Evolutionary conservation across 2,797 vertebrate species (phyloP).

Genomic region (Hipposideros larvatus): DNA sequence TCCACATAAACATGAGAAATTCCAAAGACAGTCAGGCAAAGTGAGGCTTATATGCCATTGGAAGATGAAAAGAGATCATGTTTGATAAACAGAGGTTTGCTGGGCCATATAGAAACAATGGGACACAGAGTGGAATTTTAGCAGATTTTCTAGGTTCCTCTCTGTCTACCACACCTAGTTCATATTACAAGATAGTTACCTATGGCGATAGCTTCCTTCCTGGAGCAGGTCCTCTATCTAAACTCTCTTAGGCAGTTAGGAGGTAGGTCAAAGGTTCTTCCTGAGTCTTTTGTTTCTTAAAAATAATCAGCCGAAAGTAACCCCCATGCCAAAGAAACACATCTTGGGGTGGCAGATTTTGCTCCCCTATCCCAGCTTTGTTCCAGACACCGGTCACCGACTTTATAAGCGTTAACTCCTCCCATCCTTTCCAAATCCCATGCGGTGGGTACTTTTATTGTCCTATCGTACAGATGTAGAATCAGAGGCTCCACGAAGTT

Average conservation of each 20-base stretch:
- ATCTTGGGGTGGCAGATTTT: not conserved
- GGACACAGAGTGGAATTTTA: not conserved
- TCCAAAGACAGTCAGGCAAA: not conserved
- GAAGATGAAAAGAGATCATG: not conserved
- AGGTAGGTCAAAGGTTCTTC: too few relatives aligned
- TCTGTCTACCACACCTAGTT: too few relatives aligned
- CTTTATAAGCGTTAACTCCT: not conserved
- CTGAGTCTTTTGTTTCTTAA: too few relatives aligned
- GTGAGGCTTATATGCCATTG: not conserved
- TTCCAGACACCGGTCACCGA: not conserved
- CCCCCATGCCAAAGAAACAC: too few relatives aligned
- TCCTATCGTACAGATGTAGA: constrained; percentile 27
- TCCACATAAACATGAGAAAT: not conserved
- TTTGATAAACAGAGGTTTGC: not conserved
- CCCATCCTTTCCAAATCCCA: not conserved
- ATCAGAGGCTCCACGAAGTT: not conserved
- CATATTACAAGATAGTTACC: too few relatives aligned
- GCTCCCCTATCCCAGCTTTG: not conserved
- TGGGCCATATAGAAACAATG: not conserved
- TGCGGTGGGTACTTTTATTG: not conserved
- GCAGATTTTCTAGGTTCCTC: not conserved
- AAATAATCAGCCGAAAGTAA: too few relatives aligned
- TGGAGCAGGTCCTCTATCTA: too few relatives aligned
- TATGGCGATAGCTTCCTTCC: too few relatives aligned
- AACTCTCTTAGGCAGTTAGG: too few relatives aligned